These are phyloP conservation scores for Platysternon megacephalum DNA, from an alignment of 2,113 vertebrate species.

Conservation along the genomic window DNA sequence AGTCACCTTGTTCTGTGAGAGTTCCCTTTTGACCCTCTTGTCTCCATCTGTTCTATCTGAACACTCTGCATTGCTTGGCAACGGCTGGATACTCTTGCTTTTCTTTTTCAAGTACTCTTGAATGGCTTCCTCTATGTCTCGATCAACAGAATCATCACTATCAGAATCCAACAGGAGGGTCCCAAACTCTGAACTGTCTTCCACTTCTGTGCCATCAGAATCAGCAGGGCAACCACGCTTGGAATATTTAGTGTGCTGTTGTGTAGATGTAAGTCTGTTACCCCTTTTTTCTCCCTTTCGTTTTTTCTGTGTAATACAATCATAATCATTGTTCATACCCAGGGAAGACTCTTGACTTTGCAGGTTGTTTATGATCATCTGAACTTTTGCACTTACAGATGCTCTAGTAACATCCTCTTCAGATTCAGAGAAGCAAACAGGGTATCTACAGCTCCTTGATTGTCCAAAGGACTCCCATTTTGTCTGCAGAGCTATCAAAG, in stretches of 20 bases:
- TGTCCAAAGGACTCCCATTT: slow-evolving; percentile 90
- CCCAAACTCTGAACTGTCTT: slow-evolving; percentile 1
- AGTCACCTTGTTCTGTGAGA: neutral
- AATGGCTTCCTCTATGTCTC: slow-evolving; percentile 95
- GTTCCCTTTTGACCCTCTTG: slow-evolving; percentile 35
- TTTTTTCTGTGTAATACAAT: slow-evolving; percentile 74
- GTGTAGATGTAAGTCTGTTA: neutral
- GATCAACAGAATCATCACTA: slow-evolving; percentile 94
- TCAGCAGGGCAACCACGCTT: slow-evolving; percentile 17
- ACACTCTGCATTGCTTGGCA: slow-evolving; percentile 10
- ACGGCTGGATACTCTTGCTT: slow-evolving; percentile 43
- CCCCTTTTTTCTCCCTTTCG: slow-evolving; percentile 62
- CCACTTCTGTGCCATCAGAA: slow-evolving; percentile 25
- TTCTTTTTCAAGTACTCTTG: slow-evolving; percentile 94
- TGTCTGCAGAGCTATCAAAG: slow-evolving; percentile 88
- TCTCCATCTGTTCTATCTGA: neutral
- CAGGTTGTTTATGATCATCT: slow-evolving; percentile 93
- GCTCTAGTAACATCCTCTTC: slow-evolving; percentile 78
- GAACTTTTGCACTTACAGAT: slow-evolving; percentile 87
- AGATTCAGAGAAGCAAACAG: slow-evolving; percentile 87
- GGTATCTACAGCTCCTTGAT: slow-evolving; percentile 85
- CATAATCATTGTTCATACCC: slow-evolving; percentile 86
- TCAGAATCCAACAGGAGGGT: slow-evolving; percentile 83
- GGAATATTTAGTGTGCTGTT: slow-evolving; percentile 3
- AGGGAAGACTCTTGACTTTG: slow-evolving; percentile 85